phyloP scores from a whole-genome alignment of 2,113 vertebrate species.

The Hymenochirus boettgeri region DNA sequence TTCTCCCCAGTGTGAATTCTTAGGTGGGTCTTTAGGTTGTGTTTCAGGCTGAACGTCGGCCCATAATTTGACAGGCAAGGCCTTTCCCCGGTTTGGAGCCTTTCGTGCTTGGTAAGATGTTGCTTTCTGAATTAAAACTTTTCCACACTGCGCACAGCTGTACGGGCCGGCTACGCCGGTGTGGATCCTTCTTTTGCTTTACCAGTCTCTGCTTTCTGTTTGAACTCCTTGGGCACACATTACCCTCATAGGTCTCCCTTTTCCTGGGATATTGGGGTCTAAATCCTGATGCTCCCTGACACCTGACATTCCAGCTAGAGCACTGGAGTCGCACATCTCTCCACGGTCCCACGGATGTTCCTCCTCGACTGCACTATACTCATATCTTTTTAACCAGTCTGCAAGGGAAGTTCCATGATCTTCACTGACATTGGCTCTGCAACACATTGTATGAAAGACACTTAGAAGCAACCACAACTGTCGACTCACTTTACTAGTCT shows the following conservation, averaged over 20 bases:
- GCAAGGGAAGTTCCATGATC: too few relatives aligned
- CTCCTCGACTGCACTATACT: too few relatives aligned
- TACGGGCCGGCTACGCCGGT: conserved; percentile 58
- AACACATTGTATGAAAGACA: too few relatives aligned
- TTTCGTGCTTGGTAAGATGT: conserved; percentile 64
- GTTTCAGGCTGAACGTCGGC: conserved; percentile 72
- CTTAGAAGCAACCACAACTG: too few relatives aligned
- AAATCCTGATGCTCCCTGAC: too few relatives aligned
- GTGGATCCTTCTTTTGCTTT: conserved; percentile 65
- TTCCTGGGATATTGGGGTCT: too few relatives aligned
- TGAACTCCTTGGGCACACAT: conserved; percentile 59
- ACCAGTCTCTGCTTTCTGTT: conserved; percentile 66
- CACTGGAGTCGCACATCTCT: too few relatives aligned
- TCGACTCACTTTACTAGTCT: too few relatives aligned
- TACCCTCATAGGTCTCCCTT: neutral
- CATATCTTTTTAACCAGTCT: too few relatives aligned
- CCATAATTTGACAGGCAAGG: conserved; percentile 69
- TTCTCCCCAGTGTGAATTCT: conserved; percentile 61
- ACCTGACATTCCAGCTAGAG: too few relatives aligned
- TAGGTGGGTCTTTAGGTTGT: conserved; percentile 61
- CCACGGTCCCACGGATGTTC: too few relatives aligned
- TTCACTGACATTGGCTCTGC: too few relatives aligned
- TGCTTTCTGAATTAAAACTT: conserved; percentile 66
- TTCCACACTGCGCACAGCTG: conserved; percentile 61
- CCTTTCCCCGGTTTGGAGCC: conserved; percentile 58